Evolutionary conservation across 2,888 invertebrate species (phyloP), one percentile per base, ranked within the genome.

Genomic region (Chloroclysta siterata): DNA sequence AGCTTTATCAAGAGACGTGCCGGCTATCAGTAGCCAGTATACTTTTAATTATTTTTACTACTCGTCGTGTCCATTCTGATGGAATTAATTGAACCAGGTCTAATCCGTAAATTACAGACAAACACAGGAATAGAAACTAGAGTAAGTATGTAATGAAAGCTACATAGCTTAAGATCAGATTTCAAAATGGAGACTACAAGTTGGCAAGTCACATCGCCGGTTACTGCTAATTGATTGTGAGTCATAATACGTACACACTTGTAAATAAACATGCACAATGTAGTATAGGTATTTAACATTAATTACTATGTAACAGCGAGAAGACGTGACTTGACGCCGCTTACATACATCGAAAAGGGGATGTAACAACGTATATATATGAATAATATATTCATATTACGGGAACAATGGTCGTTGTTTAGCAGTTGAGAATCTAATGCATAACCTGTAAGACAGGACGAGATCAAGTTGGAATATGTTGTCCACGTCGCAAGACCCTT

Each of bases 1-100:
- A 71, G 72, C 73, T 80, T 76, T 78, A 76, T 78, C 75, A 74
- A 63, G 70, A 70, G 70, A 71, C 72, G 71, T 71, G 70, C 65
- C 69, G 60, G 61, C 57, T 70, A 69, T 64, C 67, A 59, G 69
- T 63, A 69, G 60, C 66, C 64, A 53, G 59, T 60, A 61, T 60
- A 65, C 66, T 58, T 65, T 62, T 70, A 69, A 70, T 72, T 68
- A 72, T 62, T 63, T 50, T 57, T 53, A 58, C 57, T 64, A 60
- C 60, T 57, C 46, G 51, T 58, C 58, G 57, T 59, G 65, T 51
- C n/a, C 50, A 53, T 48, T 56, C 28, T 39, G 57, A 65, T 60
- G 33, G 44, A 50, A 50, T 46, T 33, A 46, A 53, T 48, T 41
- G 17, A 48, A 61, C 39, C 28, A 55, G 13, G 42, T 60, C 42